phyloP scores from a whole-genome alignment of 2,888 invertebrate species.

The Noctua fimbriata region DNA sequence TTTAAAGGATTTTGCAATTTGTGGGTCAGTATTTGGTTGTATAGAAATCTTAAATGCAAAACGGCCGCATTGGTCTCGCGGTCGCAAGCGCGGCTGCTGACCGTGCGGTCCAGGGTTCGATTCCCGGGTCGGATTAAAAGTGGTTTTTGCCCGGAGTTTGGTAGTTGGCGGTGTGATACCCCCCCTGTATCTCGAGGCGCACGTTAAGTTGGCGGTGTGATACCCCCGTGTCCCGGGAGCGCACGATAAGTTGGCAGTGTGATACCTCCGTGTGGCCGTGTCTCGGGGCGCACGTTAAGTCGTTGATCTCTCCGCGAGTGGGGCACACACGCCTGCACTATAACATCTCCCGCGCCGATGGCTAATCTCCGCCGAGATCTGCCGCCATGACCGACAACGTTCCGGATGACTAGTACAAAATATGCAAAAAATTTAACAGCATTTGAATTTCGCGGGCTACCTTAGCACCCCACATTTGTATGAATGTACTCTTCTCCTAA shows the following conservation, averaged over 20 bases:
- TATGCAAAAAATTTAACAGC: not conserved
- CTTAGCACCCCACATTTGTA: not conserved
- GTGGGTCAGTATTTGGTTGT: not conserved
- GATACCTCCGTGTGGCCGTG: not conserved
- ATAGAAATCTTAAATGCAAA: not conserved
- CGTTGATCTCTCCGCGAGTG: not conserved
- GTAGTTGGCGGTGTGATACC: not conserved
- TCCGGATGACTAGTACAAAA: no score
- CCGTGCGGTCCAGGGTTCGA: not conserved
- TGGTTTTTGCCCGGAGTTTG: not conserved
- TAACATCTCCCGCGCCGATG: not conserved
- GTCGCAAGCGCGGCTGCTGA: not conserved
- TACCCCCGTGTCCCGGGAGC: no score
- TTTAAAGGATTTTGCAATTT: not conserved
- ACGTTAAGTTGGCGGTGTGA: no score
- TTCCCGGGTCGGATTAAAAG: not conserved
- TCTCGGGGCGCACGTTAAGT: not conserved
- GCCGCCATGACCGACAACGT: no score
- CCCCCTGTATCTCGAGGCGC: no score
- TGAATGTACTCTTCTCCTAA: not conserved
- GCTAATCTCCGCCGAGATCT: not conserved
- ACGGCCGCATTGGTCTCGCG: not conserved
- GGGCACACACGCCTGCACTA: not conserved
- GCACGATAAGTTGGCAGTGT: not conserved
- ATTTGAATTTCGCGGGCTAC: not conserved